Evolutionary conservation across 1,140 invertebrate species (phyloP).

Genomic region (Calycopis cecrops): DNA sequence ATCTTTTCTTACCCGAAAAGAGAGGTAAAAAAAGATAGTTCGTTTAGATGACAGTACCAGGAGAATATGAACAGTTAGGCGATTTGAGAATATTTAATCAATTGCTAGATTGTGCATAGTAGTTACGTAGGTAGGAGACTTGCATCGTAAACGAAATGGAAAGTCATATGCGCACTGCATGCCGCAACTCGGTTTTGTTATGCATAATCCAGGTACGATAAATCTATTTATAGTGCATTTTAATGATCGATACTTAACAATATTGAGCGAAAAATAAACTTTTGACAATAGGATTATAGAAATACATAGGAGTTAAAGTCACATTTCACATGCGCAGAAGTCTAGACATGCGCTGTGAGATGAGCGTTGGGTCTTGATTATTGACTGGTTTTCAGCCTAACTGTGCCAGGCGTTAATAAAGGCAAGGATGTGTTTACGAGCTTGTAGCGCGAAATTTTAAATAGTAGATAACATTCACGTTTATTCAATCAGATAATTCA

Average conservation of each 20-base stretch:
- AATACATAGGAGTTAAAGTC: constrained; percentile 11
- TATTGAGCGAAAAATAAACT: constrained; percentile 6
- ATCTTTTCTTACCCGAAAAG: not conserved
- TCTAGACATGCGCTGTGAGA: constrained; percentile 26
- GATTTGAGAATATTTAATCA: not conserved
- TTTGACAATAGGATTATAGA: constrained; percentile 15
- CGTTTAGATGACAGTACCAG: not conserved
- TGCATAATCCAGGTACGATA: no score
- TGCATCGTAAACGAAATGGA: constrained; percentile 28
- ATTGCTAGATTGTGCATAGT: constrained; percentile 14
- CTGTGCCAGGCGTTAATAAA: constrained; percentile 23
- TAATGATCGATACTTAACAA: not conserved
- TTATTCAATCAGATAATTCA: no score
- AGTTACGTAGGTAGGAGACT: constrained; percentile 1
- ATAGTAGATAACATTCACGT: no score
- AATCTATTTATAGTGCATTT: no score
- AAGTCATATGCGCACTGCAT: constrained; percentile 32
- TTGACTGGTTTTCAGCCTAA: constrained; percentile 4
- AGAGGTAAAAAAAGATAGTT: constrained; percentile 2
- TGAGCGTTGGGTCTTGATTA: not conserved
- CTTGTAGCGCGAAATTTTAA: no score
- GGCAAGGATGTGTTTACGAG: not conserved
- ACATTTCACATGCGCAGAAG: constrained; percentile 22
- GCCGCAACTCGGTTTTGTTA: no score
- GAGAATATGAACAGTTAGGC: not conserved